Conservation (phyloP, 2,888 invertebrate species). For the Catotricha subobsoleta region DNA sequence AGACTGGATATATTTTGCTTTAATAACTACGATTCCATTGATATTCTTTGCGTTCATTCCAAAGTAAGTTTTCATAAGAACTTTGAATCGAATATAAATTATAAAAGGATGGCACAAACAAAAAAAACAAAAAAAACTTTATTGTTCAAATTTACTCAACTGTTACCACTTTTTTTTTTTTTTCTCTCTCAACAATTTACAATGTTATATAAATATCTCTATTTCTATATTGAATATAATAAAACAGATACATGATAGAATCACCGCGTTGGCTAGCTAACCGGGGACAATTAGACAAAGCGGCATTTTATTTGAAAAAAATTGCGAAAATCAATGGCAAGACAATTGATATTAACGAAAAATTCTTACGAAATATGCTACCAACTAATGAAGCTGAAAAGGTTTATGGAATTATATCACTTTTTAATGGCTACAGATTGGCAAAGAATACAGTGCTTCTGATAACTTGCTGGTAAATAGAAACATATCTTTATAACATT, state of each 20-base stretch:
- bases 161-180: conserved; percentile 5
- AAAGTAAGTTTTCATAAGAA: conserved; percentile 22
- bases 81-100: not conserved
- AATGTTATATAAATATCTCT: not conserved
- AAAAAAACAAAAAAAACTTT: not conserved
- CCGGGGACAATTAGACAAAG: conserved; percentile 32
- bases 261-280: conserved; percentile 46
- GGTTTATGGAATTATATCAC: conserved; percentile 34
- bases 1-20: conserved; percentile 32
- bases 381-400: conserved; percentile 23
- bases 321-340: conserved; percentile 38
- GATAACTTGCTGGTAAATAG: conserved; percentile 35
- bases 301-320: conserved; percentile 32
- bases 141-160: conserved; percentile 2
- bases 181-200: conserved; percentile 8
- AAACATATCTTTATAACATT: not conserved
- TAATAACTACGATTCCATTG: conserved; percentile 32
- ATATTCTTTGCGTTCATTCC: conserved; percentile 28
- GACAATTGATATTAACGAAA: conserved; percentile 23
- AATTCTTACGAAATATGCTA: conserved; percentile 30
- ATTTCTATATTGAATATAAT: not conserved
- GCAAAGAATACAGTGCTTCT: conserved; percentile 36
- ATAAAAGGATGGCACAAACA: not conserved
- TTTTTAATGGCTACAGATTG: conserved; percentile 38
- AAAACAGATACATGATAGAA: conserved; percentile 38